These are phyloP conservation scores for Capreolus pygargus DNA, from an alignment of 2,113 vertebrate species.

Conservation along the genomic window DNA sequence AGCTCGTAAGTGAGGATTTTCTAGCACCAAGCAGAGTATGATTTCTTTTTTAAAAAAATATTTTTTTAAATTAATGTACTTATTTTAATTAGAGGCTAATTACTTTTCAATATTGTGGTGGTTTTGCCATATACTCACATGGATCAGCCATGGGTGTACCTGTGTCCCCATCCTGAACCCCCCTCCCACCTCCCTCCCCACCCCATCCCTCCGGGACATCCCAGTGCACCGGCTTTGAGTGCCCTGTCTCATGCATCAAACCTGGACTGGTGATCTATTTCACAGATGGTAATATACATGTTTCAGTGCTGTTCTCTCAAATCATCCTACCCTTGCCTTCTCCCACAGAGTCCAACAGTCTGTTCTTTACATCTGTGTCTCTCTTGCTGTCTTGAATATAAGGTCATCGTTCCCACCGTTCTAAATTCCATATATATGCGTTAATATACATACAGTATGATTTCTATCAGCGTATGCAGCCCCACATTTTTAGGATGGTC, in stretches of 20 bases:
- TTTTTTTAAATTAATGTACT: neutral
- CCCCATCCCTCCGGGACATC: neutral
- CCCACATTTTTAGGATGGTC: neutral
- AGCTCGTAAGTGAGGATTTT: neutral
- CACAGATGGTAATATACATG: neutral
- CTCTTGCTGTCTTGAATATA: neutral
- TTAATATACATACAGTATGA: neutral
- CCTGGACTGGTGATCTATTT: neutral
- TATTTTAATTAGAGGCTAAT: neutral
- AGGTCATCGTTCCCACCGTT: rapidly evolving
- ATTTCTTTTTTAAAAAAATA: neutral
- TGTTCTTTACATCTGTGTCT: neutral
- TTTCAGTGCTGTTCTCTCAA: neutral
- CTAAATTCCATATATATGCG: neutral
- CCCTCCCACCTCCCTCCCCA: neutral
- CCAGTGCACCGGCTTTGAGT: neutral
- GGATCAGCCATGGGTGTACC: neutral
- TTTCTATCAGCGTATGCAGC: neutral
- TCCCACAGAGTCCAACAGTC: neutral
- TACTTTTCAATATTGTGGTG: neutral
- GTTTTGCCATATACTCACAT: neutral
- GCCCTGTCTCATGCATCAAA: neutral
- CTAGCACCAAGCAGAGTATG: neutral
- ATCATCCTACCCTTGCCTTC: neutral
- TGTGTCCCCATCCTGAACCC: neutral